Evolutionary conservation across 2,888 invertebrate species (phyloP), one percentile per base, ranked within the genome.

Genomic region (Harpagoxenus sublaevis): DNA sequence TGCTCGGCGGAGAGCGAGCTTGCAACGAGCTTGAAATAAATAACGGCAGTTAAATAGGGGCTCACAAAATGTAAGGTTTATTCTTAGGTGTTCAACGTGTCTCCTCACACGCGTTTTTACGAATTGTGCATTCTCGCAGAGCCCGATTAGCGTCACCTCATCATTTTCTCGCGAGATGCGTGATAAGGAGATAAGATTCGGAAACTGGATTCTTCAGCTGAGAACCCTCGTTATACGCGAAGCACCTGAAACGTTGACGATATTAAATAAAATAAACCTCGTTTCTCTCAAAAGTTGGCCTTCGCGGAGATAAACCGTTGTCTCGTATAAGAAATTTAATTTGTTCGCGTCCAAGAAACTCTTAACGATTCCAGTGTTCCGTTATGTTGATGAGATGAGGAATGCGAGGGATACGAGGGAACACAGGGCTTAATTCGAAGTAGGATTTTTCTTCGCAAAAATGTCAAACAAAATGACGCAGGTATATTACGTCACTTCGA

Each of bases 121-220:
- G 39, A 23, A 55, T 42, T 39, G 12, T 18, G 51, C 9, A 39
- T 23, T 60, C 6, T 18, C 28, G 23, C 6, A 15, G 12, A 39
- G 42, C 6, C 10, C 10, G 23, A 42, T 42, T 60, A 73, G 18
- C 10, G 8, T 51, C 28, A n/a, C n/a, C 35, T 51, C 31, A 18
- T 60, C 2, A 3, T n/a, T 31, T 2, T 31, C 3, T 51, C 18
- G 10, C 51, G 23, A 73, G 39, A 35, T 23, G 45, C 4, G 42
- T 15, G 73, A 73, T 73, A 73, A 73, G 60, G 42, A 39, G 60
- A 73, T 73, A 73, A 73, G 28, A 57, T 51, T 5, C 18, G 39
- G 15, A 57, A 73, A 35, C 51, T 53, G 70, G 35, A 53, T 53
- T 35, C 31, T 35, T 48, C 15, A 60, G 15, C 4, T 39, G 39